phyloP scores from a whole-genome alignment of 37 sponge, comb jelly and placozoan species.

The Petrosia ficiformis region DNA sequence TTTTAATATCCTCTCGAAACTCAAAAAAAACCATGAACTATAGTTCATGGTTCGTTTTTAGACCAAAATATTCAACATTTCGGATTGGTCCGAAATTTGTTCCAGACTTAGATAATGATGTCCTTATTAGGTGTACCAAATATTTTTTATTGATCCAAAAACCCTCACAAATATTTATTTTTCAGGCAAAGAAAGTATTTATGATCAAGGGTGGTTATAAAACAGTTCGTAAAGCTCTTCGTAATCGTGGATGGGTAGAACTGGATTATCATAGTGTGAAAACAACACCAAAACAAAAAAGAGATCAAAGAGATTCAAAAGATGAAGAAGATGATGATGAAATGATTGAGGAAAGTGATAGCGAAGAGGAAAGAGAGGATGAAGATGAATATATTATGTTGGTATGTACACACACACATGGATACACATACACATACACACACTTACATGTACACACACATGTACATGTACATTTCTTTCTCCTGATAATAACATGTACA shows the following conservation, averaged over 20 bases:
- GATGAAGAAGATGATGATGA: not conserved
- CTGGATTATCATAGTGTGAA: constrained; percentile 40
- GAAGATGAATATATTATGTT: constrained; percentile 3
- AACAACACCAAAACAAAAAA: not conserved
- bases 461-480: no score
- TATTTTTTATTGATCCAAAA: no score
- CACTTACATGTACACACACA: no score
- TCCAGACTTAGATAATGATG: no score
- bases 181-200: constrained; percentile 76
- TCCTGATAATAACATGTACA: not conserved
- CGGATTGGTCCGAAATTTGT: no score
- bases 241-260: constrained; percentile 92
- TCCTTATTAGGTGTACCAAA: no score
- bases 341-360: not conserved
- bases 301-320: not conserved
- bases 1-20: no score
- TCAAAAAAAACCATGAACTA: no score
- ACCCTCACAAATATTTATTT: not conserved
- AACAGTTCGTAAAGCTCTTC: constrained; percentile 57
- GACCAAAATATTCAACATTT: no score
- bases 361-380: constrained; percentile 27
- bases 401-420: not conserved
- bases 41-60: no score
- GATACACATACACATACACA: no score
- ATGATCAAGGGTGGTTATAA: constrained; percentile 73